A percentile compares a stretch with the other conserved stretches of the same genome.
Evolutionary conservation across 1,140 invertebrate genomes (phyloP).

Genomic region (Drosophila insularis): DNA sequence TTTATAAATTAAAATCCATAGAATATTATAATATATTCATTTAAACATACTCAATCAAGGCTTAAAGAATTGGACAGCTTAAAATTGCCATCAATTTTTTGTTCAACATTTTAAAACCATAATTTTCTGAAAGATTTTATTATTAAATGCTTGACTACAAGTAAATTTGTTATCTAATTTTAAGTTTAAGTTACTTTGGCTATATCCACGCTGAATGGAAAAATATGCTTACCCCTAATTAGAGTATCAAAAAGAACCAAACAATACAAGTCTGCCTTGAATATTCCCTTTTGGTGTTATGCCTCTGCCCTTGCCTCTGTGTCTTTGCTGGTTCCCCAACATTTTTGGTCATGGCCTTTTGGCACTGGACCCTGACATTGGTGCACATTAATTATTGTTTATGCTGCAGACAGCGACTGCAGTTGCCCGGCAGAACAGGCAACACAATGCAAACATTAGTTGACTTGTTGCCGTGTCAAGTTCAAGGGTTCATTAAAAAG

Average conservation of each 20-base stretch:
- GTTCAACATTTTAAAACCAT: no score
- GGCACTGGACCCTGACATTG: conserved; percentile 54
- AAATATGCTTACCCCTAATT: neutral
- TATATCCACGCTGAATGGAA: no score
- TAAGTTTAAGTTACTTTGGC: no score
- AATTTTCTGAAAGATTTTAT: no score
- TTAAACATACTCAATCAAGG: no score
- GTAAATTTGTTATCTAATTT: no score
- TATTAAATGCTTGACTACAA: no score
- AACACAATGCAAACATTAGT: conserved; percentile 64
- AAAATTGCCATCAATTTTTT: no score
- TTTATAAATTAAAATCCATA: no score
- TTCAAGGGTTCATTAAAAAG: conserved; percentile 75
- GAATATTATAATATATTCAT: no score
- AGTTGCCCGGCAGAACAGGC: conserved; percentile 17
- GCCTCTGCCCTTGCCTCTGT: neutral
- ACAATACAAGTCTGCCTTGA: neutral
- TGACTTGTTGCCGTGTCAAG: conserved; percentile 68
- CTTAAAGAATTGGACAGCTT: no score
- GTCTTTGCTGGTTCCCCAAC: conserved; percentile 22
- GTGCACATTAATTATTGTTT: conserved; percentile 71
- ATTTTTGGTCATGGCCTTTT: conserved; percentile 67
- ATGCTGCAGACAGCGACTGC: conserved; percentile 36
- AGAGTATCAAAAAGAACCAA: neutral
- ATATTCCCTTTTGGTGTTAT: neutral